These are phyloP conservation scores for Rhabdophis nuchalis DNA, from an alignment of 2,797 vertebrate species.

Conservation along the genomic window DNA sequence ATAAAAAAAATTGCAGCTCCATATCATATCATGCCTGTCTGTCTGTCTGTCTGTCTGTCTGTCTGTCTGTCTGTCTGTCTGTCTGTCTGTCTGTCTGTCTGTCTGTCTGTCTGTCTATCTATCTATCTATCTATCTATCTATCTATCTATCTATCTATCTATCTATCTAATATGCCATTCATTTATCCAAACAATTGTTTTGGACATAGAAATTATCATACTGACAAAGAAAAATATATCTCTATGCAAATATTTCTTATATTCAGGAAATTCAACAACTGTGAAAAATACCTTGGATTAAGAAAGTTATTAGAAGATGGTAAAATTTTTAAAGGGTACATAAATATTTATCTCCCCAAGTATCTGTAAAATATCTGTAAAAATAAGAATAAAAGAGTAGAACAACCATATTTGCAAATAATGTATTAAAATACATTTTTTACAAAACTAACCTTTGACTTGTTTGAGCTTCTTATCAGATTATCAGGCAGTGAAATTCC, in stretches of 20 bases:
- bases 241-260: not conserved
- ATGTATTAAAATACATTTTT: not conserved
- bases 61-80: too few species aligned
- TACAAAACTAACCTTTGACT: not conserved
- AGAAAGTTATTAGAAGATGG: not conserved
- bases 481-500: not conserved
- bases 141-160: too few species aligned
- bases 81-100: too few species aligned
- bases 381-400: not conserved
- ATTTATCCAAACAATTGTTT: not conserved
- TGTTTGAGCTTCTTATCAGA: not conserved
- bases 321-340: not conserved
- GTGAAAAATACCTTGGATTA: not conserved
- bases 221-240: not conserved
- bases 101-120: too few species aligned
- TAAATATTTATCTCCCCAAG: not conserved
- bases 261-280: not conserved
- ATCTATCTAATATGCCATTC: too few species aligned
- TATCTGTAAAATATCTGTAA: not conserved
- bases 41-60: too few species aligned
- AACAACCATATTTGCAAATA: not conserved
- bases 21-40: not conserved
- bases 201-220: not conserved
- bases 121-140: too few species aligned
- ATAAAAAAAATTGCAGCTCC: not conserved